Evolutionary conservation across 2,888 invertebrate species (phyloP).

Genomic region (Ornithoptera priamus): DNA sequence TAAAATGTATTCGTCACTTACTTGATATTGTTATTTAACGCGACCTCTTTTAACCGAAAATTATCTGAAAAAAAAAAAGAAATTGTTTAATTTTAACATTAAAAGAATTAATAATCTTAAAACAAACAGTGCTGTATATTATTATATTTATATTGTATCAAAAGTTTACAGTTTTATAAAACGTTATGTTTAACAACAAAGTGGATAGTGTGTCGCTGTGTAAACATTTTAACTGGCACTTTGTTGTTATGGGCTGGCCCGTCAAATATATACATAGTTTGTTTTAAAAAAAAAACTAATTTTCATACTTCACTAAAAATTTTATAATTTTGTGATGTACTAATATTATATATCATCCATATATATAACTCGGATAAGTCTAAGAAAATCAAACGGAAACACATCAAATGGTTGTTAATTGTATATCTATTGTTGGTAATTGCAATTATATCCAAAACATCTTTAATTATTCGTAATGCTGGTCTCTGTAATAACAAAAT

Average conservation of each 20-base stretch:
- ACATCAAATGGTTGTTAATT: too few relatives aligned
- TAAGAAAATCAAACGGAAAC: too few relatives aligned
- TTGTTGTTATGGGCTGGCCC: background rate
- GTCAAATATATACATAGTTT: background rate
- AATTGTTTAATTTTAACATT: background rate
- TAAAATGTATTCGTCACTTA: conserved; percentile 21
- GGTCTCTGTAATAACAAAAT: background rate
- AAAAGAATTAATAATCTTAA: background rate
- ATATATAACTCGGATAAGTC: too few relatives aligned
- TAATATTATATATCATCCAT: too few relatives aligned
- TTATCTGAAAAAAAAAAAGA: conserved; percentile 11
- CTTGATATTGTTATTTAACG: conserved; percentile 15
- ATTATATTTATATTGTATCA: background rate
- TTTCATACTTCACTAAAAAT: too few relatives aligned
- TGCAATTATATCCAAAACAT: too few relatives aligned
- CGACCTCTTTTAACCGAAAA: background rate
- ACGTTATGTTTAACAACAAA: background rate
- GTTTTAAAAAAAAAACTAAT: background rate
- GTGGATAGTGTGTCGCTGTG: background rate
- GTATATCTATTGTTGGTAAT: too few relatives aligned
- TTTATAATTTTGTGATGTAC: too few relatives aligned
- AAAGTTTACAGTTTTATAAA: background rate
- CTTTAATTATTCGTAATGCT: too few relatives aligned
- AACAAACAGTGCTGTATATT: background rate
- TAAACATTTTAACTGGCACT: background rate